Evolutionary conservation across 2,797 vertebrate species (phyloP), one percentile per base, ranked within the genome.

Genomic region (Allobates femoralis): DNA sequence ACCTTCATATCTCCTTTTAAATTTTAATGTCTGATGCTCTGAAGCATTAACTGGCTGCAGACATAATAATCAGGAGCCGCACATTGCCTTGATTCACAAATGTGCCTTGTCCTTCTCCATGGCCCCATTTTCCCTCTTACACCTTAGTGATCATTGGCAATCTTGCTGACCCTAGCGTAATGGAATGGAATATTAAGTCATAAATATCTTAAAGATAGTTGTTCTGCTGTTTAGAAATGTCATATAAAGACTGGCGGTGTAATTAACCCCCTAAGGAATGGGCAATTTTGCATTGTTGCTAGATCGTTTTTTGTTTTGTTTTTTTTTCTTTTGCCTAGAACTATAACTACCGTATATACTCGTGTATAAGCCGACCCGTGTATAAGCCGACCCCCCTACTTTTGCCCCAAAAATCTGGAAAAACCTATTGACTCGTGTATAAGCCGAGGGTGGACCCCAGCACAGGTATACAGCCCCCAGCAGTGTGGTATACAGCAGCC

Each of bases 21-120:
- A 75, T 37, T 84, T n/a, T 58, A 55, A 87, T 64, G 67, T 81
- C 37, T 62, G 62, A 75, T 55, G 69, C 55, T 56, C 30, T 81
- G 53, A 79, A 58, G 60, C 37, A 71, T 79, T 66, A 74, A 80
- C 41, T 46, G 37, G 81, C 71, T 28, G 10, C 28, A 32, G n/a
- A 58, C 66, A 32, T 79, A 51, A 18, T 53, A 30, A 41, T 46
- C 58, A 26, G 58, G 11, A 15, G 16, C 60, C 1, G 26, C 19
- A 30, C 79, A 32, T 41, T 4, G 56, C n/a, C 37, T 30, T 28
- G 18, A 32, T 56, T 66, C 69, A 55, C 26, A 32, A 21, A 81
- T 37, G 12, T 26, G 26, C 30, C 18, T 3, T 19, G 53, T 19
- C 37, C 67, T 28, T 7, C 15, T 55, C 23, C 10, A 6, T 26